These are phyloP conservation scores for Neomorphus geoffroyi DNA, from an alignment of 2,797 vertebrate genomes.

Conservation along the genomic window DNA sequence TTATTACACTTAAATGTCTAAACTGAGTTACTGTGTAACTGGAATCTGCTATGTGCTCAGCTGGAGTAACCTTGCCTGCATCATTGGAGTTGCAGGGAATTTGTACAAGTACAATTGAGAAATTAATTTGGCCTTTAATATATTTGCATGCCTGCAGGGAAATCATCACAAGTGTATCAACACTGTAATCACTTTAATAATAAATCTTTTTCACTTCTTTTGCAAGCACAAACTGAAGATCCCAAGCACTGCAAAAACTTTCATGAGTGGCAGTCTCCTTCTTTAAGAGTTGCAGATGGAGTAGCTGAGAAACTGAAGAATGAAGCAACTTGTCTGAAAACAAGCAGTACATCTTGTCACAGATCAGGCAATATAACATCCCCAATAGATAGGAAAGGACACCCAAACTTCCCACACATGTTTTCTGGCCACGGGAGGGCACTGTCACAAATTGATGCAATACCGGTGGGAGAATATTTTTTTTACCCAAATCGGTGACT, in stretches of 20 bases:
- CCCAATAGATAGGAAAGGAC: not conserved
- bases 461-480: not conserved
- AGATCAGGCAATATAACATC: not conserved
- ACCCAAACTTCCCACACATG: not conserved
- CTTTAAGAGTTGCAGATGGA: constrained; percentile 23
- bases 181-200: constrained; percentile 5
- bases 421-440: not conserved
- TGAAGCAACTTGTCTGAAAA: constrained; percentile 12
- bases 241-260: constrained; percentile 38
- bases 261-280: not conserved
- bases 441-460: not conserved
- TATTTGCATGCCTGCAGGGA: not conserved
- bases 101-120: not conserved
- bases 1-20: not conserved
- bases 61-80: not conserved
- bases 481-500: not conserved
- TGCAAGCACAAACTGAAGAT: not conserved
- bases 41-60: not conserved
- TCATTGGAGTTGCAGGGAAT: not conserved
- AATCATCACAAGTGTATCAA: not conserved
- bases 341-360: not conserved
- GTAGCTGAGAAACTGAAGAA: constrained; percentile 19
- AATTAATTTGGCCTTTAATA: not conserved
- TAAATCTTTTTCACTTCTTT: not conserved
- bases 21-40: not conserved